Base-by-base conservation (phyloP, 2,888 invertebrate genomes). In the Nephrotoma appendiculata region DNA sequence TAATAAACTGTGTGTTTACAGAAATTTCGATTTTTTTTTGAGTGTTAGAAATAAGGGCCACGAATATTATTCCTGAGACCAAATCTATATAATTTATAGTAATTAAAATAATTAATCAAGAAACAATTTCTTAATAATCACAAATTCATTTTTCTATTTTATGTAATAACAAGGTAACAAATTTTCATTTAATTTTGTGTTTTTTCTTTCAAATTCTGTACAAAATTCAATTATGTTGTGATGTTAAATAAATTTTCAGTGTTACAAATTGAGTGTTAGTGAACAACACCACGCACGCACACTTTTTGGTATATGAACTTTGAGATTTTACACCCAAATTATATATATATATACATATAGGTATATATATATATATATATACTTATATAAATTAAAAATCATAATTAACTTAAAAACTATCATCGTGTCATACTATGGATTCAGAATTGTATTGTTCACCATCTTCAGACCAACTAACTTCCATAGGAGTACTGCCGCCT, bases 381-480 rank as follows among this genome's bases (percentile, higher is more conserved):
- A 15, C 7, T 5, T 83, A 83, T 41, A 5, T 83, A 83, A 84
- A 84, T 41, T 42, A 84, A 84, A 85, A 85, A 44, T 31, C 83
- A 86, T 45, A 42, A 86, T 71, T 86, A 87, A 87, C 89, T 91
- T 91, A 91, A 89, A 91, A 91, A 90, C 92, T 92, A 89, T 91
- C 91, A 19, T 90, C 88, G 31, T 88, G 91, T 91, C 91, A 91
- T 90, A 90, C 90, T 87, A 89, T 89, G 83, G 90, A 89, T 86
- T 89, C 90, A 41, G 89, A 88, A 87, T 89, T 88, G 52, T 88
- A 89, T 11, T 90, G 90, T 86, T 90, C 90, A 2, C 90, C 90
- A 88, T 92, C 92, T 88, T 92, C 92, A 12, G 91, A 92, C 92
- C 92, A 92, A 88, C 92, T 92, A 9, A 92, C 91, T 88, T 92